Evolutionary conservation across 2,888 invertebrate species (phyloP).

Genomic region (Caenorhabditis drosophilae): DNA sequence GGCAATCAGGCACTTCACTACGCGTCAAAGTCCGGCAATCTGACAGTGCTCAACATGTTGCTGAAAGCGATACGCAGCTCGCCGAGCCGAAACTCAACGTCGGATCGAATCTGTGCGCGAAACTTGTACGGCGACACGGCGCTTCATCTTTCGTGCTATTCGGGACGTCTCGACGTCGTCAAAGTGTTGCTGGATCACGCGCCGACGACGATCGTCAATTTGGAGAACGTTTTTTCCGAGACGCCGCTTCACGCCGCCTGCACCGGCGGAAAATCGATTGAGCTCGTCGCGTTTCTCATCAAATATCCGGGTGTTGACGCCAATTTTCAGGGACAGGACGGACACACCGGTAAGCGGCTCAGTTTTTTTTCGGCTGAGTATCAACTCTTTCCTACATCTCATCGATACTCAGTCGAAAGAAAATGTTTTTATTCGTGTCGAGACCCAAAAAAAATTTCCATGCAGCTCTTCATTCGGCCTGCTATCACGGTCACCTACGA

Average conservation of each 20-base stretch:
- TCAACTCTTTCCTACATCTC: too few species aligned
- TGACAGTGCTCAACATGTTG: slow-evolving; percentile 69
- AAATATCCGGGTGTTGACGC: slow-evolving; percentile 71
- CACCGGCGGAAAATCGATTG: slow-evolving; percentile 71
- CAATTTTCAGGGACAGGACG: slow-evolving; percentile 72
- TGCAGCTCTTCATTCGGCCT: slow-evolving; percentile 72
- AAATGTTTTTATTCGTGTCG: too few species aligned
- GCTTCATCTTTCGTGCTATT: slow-evolving; percentile 70
- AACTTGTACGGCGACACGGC: slow-evolving; percentile 73
- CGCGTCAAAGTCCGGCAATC: slow-evolving; percentile 71
- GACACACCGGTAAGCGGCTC: too few species aligned
- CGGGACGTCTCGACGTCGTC: slow-evolving; percentile 69
- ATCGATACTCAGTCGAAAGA: too few species aligned
- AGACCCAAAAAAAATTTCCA: too few species aligned
- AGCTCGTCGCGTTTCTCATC: slow-evolving; percentile 71
- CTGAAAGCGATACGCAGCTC: slow-evolving; percentile 48
- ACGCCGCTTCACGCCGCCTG: slow-evolving; percentile 72
- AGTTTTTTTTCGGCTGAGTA: too few species aligned
- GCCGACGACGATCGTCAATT: slow-evolving; percentile 43
- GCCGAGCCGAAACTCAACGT: slow-evolving; percentile 37
- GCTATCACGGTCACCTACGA: slow-evolving; percentile 71
- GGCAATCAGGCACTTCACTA: slow-evolving; percentile 72
- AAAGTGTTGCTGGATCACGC: slow-evolving; percentile 68
- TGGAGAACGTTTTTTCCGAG: slow-evolving; percentile 72
- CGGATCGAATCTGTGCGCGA: slow-evolving; percentile 49